Base-by-base conservation (phyloP, 2,113 vertebrate genomes). In the Chloropsis hardwickii region DNA sequence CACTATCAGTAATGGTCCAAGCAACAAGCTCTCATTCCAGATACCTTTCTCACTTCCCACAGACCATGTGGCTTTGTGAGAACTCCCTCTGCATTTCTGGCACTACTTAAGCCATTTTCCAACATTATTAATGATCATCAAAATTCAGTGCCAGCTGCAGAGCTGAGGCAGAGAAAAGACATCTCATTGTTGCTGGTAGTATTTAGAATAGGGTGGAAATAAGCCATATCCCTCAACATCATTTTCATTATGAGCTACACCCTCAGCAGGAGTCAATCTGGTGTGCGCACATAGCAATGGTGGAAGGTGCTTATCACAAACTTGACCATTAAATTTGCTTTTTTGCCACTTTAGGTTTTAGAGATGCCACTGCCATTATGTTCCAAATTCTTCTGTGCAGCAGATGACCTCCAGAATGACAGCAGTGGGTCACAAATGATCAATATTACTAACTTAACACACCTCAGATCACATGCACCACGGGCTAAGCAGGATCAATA, bases 281-380 rank as follows among this genome's bases (percentile, higher is more conserved):
- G 37, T 65, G 42, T 16, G 80, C 2, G 1, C 0, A 2, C n/a
- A 35, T 10, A 29, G 29, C 9, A 45, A 4, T 9, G 5, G 54
- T 37, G 4, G n/a, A 77, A 84, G 11, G 48, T 0, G 0, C 37
- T 35, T 8, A 67, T 39, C 64, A 31, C 33, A 60, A 83, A n/a
- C 27, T 27, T 2, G 0, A 66, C 31, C 9, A 33, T 15, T 29
- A 40, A 15, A 5, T 58, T 54, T 62, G 48, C 1, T n/a, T 54
- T 71, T 35, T n/a, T 37, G 12, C 19, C 58, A 48, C 19, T 3
- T 5, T 42, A 13, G 12, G 31, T 76, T 93, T 86, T 29, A 12
- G 69, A 82, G 39, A 27, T 28, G 27, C 13, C 37, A 56, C 20
- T 6, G 0, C 39, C 31, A 27, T 42, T 76, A 35, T 21, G 12